Percentiles rank a stretch among this genome's conserved stretches.
Evolutionary conservation across 2,888 invertebrate genomes (phyloP).

Genomic region (Chaetoderma sp.): DNA sequence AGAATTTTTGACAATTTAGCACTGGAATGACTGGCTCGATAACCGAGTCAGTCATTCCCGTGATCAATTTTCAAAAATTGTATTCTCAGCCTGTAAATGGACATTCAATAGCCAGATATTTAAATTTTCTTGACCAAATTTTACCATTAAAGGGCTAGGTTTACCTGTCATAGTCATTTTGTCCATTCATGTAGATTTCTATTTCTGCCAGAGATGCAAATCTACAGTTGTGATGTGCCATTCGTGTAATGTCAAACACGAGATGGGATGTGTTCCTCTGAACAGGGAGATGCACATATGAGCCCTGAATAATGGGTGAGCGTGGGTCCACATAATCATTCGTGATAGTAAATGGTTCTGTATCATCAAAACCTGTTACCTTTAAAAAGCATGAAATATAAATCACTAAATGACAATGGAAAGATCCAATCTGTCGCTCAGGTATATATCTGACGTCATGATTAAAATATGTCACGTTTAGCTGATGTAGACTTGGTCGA

Average conservation of each 20-base stretch:
- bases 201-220: constrained; percentile 46
- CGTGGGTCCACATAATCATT: constrained; percentile 38
- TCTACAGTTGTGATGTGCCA: neutral
- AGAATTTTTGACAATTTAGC: no score
- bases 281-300: constrained; percentile 45
- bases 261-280: constrained; percentile 38
- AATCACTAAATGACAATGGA: neutral
- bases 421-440: no score
- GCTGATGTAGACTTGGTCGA: no score
- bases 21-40: no score
- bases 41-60: no score
- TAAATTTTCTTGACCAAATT: no score
- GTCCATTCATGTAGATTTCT: constrained; percentile 47
- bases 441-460: no score
- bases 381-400: constrained; percentile 18
- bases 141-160: no score
- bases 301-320: constrained; percentile 36
- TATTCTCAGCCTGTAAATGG: no score
- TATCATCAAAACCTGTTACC: constrained; percentile 40
- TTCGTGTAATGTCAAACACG: constrained; percentile 28
- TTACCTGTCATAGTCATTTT: constrained; percentile 32
- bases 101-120: no score
- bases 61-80: no score
- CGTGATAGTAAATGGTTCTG: constrained; percentile 39
- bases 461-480: no score